Base-by-base conservation (phyloP, 2,797 vertebrate species). In the Megaceryle alcyon region DNA sequence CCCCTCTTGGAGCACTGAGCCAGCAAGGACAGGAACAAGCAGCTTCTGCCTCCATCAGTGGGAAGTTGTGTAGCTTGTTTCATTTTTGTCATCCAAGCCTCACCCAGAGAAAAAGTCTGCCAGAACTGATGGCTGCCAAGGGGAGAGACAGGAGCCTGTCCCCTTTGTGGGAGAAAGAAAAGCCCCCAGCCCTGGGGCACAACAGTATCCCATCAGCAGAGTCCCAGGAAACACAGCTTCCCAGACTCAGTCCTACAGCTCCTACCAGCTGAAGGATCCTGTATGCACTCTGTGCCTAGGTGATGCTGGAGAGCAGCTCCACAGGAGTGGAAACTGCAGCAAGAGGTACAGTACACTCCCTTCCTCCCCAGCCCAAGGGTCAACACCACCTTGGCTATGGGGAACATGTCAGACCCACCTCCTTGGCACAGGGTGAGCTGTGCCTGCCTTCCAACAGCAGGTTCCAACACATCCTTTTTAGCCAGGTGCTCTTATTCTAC, bases 271-370 rank as follows among this genome's bases (percentile, higher is more conserved):
- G 41, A 60, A 72, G 59, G 65, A 41, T 46, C 13, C 0, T 1
- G 0, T 1, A 57, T 9, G 29, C 37, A 43, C 37, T 57, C 56
- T 14, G n/a, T 18, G 25, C 22, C 54, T 2, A 1, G 35, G 29
- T 1, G 31, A 65, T 77, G 35, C 81, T 63, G 60, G 46, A 60
- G 25, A 17, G 25, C 1, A 0, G 51, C 57, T 63, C 71, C 37
- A 12, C 23, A 75, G 76, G 63, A 85, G 63, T 44, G 78, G 37
- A 60, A 76, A 12, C 41, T 59, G 39, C 78, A 84, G 78, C 56
- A 46, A 18, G 1, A 41, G 19, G 35, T 56, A 31, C 71, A 53
- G 3, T 35, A 60, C 7, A 0, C 13, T 51, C 21, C 56, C 11
- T 44, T 39, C 51, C 51, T 22, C 19, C 64, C 29, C 77, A 92